These are phyloP conservation scores for Podarcis lilfordi DNA, from an alignment of 2,797 vertebrate genomes.

Conservation along the genomic window DNA sequence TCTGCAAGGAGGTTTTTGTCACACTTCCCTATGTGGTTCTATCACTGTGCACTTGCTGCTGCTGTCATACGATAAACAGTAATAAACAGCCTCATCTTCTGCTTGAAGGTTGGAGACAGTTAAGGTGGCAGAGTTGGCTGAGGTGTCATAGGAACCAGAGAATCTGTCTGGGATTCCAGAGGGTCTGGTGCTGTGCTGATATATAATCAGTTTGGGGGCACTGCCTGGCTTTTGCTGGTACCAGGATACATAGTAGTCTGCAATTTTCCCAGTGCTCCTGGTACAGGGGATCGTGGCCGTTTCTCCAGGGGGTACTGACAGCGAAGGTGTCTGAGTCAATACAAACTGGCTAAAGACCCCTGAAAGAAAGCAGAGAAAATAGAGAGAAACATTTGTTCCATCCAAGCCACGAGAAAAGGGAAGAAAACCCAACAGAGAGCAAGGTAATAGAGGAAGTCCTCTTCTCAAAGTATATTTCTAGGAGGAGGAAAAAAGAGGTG, in stretches of 20 bases:
- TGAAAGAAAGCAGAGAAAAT: not conserved
- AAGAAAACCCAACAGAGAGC: no score
- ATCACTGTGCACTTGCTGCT: not conserved
- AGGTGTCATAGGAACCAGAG: not conserved
- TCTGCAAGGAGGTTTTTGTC: not conserved
- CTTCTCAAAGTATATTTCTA: no score
- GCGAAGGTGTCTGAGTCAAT: not conserved
- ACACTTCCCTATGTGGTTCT: not conserved
- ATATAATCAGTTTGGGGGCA: not conserved
- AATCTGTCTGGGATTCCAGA: not conserved
- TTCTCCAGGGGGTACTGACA: not conserved
- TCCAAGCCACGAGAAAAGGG: no score
- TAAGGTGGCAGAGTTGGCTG: not conserved
- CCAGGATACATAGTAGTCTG: not conserved
- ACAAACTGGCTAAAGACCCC: not conserved
- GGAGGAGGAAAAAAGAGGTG: no score
- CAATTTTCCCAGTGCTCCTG: not conserved
- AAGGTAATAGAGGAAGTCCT: no score
- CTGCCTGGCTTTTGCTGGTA: not conserved
- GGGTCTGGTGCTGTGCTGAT: rapidly evolving
- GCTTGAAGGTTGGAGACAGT: not conserved
- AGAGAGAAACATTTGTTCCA: no score
- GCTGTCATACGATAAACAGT: not conserved
- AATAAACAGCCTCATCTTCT: slow-evolving; percentile 18
- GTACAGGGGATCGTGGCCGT: not conserved